Percentiles rank a stretch among this genome's conserved stretches.
These are phyloP conservation scores for Atta cephalotes DNA, from an alignment of 1,140 invertebrate species.

Conservation along the genomic window DNA sequence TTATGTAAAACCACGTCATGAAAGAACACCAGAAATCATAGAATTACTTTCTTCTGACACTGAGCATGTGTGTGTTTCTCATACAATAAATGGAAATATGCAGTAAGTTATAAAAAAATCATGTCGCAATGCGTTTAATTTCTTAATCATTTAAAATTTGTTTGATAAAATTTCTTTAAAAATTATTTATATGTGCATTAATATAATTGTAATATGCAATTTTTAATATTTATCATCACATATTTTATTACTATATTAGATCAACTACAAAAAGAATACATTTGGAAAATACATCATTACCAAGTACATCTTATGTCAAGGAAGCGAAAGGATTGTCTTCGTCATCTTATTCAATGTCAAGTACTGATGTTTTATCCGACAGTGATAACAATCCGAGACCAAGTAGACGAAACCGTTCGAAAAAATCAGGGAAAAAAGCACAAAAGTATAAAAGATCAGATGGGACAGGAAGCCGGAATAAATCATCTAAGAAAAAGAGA, in stretches of 20 bases:
- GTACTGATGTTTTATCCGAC: constrained; percentile 69
- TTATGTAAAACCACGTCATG: constrained; percentile 86
- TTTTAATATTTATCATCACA: not conserved
- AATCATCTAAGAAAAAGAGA: constrained; percentile 54
- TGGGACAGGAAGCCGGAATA: constrained; percentile 56
- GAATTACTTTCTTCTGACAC: constrained; percentile 84
- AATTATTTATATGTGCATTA: not conserved
- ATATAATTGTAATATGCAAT: not conserved
- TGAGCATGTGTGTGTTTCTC: constrained; percentile 60
- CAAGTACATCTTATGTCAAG: constrained; percentile 64
- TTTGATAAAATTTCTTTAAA: not conserved
- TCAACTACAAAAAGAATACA: not conserved
- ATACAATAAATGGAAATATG: constrained; percentile 48
- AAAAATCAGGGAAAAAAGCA: constrained; percentile 65
- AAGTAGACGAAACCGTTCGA: constrained; percentile 49
- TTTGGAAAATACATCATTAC: constrained; percentile 30
- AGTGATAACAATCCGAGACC: constrained; percentile 69
- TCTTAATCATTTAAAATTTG: not conserved
- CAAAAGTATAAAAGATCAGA: constrained; percentile 66
- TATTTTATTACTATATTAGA: constrained; percentile 32
- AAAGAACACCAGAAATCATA: constrained; percentile 87
- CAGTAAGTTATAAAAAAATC: constrained; percentile 57
- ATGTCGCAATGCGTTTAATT: not conserved
- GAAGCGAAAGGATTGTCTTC: not conserved
- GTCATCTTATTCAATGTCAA: constrained; percentile 31